A percentile compares a stretch with the other conserved stretches of the same genome.
These are phyloP conservation scores for Neotoma lepida DNA, from an alignment of 2,113 vertebrate genomes.

Conservation along the genomic window DNA sequence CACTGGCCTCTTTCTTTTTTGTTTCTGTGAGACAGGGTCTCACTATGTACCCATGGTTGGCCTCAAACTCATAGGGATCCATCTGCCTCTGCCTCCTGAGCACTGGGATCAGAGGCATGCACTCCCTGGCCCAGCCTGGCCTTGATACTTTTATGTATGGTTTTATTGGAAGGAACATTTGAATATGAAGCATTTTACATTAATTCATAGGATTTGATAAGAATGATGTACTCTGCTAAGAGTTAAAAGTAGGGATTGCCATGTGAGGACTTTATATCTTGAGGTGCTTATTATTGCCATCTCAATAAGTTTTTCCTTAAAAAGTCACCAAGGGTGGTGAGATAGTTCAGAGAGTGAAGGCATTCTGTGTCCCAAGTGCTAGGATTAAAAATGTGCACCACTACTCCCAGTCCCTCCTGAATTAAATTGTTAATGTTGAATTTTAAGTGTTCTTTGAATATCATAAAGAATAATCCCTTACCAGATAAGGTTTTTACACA, in stretches of 20 bases:
- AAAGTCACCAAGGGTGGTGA: neutral
- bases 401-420: neutral
- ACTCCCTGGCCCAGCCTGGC: neutral
- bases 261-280: constrained; percentile 31
- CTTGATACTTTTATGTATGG: neutral
- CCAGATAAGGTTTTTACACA: neutral
- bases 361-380: neutral
- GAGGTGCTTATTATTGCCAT: neutral
- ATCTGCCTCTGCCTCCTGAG: neutral
- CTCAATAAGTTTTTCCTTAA: neutral
- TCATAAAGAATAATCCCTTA: neutral
- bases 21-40: neutral
- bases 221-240: neutral
- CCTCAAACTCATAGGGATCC: neutral
- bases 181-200: neutral
- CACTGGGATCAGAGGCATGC: neutral
- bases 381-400: neutral
- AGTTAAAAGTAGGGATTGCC: neutral
- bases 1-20: neutral
- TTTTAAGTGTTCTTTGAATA: constrained; percentile 7
- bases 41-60: neutral
- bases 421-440: neutral
- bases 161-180: constrained; percentile 1
- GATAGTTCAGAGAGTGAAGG: neutral
- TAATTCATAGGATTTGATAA: constrained; percentile 35